Conservation (phyloP, 1,140 invertebrate species). For the Kradibia gibbosae region DNA sequence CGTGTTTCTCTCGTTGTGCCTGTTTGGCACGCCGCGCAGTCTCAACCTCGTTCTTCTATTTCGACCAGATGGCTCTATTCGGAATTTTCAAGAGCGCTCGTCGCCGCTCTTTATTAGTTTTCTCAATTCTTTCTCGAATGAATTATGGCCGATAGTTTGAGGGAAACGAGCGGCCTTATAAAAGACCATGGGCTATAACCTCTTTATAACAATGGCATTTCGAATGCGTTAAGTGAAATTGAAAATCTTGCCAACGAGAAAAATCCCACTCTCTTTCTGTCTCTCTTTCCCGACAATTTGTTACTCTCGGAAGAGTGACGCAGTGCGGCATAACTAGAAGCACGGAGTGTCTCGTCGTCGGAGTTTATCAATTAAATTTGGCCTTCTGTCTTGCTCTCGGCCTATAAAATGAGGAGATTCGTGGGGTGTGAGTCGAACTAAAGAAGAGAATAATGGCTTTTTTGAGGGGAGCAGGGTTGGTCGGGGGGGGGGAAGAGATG, state of each 20-base stretch:
- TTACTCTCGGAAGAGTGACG: background rate
- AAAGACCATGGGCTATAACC: background rate
- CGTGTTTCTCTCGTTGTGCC: background rate
- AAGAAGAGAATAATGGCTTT: conserved; percentile 16
- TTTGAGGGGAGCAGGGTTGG: background rate
- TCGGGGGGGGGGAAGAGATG: conserved; percentile 46
- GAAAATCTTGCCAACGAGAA: background rate
- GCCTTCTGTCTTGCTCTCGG: background rate
- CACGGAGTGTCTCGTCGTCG: conserved; percentile 32
- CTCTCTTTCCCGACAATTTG: background rate
- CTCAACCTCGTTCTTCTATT: background rate
- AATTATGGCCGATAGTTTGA: background rate
- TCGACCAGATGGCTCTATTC: background rate
- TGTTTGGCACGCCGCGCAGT: background rate
- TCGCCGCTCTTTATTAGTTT: background rate
- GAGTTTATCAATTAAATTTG: conserved; percentile 49
- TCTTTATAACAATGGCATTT: background rate
- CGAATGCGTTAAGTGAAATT: background rate
- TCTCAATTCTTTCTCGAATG: background rate
- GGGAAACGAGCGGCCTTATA: background rate
- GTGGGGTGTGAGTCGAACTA: background rate
- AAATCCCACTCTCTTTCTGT: background rate
- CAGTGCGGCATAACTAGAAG: conserved; percentile 28
- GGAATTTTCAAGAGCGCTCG: background rate
- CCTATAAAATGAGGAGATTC: conserved; percentile 11